Evolutionary conservation across 2,113 vertebrate species (phyloP).

Genomic region (Neogobius melanostomus): DNA sequence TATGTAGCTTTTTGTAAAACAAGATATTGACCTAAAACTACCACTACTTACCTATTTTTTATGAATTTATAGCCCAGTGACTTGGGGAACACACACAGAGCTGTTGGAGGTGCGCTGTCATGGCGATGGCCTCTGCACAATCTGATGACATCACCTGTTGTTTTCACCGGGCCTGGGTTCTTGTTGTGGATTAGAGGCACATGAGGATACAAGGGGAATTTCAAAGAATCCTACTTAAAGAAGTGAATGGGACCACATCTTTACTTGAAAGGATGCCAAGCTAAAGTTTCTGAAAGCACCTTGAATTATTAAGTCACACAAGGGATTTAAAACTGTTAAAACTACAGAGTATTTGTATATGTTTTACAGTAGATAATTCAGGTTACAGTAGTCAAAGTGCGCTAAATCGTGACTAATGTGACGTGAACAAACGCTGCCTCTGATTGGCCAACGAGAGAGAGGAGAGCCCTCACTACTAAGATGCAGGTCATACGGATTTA

Average conservation of each 20-base stretch:
- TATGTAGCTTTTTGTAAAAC: background rate
- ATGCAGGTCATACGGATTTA: too few species aligned
- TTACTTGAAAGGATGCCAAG: background rate
- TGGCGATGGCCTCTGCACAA: constrained; percentile 49
- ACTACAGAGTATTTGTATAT: too few species aligned
- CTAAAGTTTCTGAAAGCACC: background rate
- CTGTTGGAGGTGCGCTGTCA: constrained; percentile 45
- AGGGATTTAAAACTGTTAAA: background rate
- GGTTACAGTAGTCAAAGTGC: too few species aligned
- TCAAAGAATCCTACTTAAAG: constrained; percentile 5
- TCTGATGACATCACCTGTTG: constrained; percentile 62
- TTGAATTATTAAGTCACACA: background rate
- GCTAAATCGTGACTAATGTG: too few species aligned
- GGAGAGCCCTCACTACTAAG: too few species aligned
- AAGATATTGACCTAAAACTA: background rate
- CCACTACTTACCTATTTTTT: background rate
- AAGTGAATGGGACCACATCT: background rate
- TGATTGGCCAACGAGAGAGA: too few species aligned
- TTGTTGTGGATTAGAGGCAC: constrained; percentile 14
- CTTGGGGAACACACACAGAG: constrained; percentile 8
- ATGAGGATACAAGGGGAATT: background rate
- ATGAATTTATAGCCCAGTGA: background rate
- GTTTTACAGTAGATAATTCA: too few species aligned
- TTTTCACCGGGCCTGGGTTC: constrained; percentile 40
- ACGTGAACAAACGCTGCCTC: too few species aligned